Evolutionary conservation across 2,888 invertebrate genomes (phyloP).

Genomic region (Dromius quadrimaculatus): DNA sequence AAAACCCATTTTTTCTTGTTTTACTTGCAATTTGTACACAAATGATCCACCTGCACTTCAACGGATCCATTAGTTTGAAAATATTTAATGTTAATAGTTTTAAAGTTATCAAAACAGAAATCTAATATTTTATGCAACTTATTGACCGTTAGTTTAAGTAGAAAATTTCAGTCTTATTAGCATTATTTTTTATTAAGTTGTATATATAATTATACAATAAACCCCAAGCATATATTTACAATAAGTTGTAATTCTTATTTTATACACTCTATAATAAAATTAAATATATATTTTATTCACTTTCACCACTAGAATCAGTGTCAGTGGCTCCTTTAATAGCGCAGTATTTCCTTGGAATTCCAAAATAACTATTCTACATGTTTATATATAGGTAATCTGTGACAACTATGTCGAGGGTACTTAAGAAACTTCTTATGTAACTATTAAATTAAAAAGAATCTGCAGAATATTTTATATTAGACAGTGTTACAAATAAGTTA

Average conservation of each 20-base stretch:
- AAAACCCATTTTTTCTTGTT: slow-evolving; percentile 19
- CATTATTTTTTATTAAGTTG: slow-evolving; percentile 48
- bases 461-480: no score
- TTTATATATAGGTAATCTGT: no score
- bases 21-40: slow-evolving; percentile 50
- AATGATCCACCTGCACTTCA: slow-evolving; percentile 46
- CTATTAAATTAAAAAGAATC: no score
- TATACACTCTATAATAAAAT: neutral
- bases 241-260: slow-evolving; percentile 15
- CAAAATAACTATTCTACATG: no score
- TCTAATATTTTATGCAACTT: slow-evolving; percentile 43
- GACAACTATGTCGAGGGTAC: no score
- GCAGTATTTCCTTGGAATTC: no score
- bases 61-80: slow-evolving; percentile 17
- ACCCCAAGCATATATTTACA: slow-evolving; percentile 51
- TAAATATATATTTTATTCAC: neutral
- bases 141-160: slow-evolving; percentile 12
- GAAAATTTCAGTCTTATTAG: slow-evolving; percentile 35
- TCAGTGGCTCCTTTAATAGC: no score
- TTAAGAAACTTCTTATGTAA: no score
- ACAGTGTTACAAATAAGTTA: no score
- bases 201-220: slow-evolving; percentile 51
- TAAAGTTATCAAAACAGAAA: slow-evolving; percentile 18
- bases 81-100: slow-evolving; percentile 38
- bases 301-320: no score